Percentiles rank a stretch among this genome's conserved stretches.
These are phyloP conservation scores for Mormoops blainvillei DNA, from an alignment of 2,113 vertebrate genomes.

Conservation along the genomic window DNA sequence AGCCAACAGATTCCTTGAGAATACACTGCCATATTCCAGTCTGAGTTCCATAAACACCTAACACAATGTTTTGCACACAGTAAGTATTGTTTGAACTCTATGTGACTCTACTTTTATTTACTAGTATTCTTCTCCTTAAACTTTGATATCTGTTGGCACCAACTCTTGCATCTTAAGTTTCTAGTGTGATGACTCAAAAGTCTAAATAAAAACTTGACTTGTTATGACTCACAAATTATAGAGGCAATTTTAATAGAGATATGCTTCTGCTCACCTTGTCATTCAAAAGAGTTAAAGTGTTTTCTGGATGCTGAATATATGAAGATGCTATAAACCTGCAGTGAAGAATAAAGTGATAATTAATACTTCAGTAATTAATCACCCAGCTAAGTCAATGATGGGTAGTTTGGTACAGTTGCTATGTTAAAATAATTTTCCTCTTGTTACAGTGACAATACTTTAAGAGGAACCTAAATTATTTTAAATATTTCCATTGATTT, in stretches of 20 bases:
- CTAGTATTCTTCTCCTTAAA: background rate
- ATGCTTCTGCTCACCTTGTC: constrained; percentile 19
- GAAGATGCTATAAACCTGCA: background rate
- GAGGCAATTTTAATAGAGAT: constrained; percentile 40
- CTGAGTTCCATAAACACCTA: background rate
- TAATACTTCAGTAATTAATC: constrained; percentile 39
- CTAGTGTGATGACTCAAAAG: background rate
- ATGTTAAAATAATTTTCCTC: background rate
- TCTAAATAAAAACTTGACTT: constrained; percentile 53
- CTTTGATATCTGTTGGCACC: background rate
- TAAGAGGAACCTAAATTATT: background rate
- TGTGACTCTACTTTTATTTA: background rate
- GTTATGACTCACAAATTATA: constrained; percentile 57
- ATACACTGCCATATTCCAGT: background rate
- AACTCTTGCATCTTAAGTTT: background rate
- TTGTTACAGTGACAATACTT: background rate
- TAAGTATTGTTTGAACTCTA: background rate
- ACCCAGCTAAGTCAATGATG: background rate
- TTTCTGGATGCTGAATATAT: constrained; percentile 25
- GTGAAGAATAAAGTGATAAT: constrained; percentile 35
- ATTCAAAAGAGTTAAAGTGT: constrained; percentile 13
- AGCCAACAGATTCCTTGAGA: background rate
- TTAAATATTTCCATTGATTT: background rate
- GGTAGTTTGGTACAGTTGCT: background rate
- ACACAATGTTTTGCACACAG: background rate